These are phyloP conservation scores for Himalopsyche kuldschensis DNA, from an alignment of 2,888 invertebrate genomes.

Conservation along the genomic window DNA sequence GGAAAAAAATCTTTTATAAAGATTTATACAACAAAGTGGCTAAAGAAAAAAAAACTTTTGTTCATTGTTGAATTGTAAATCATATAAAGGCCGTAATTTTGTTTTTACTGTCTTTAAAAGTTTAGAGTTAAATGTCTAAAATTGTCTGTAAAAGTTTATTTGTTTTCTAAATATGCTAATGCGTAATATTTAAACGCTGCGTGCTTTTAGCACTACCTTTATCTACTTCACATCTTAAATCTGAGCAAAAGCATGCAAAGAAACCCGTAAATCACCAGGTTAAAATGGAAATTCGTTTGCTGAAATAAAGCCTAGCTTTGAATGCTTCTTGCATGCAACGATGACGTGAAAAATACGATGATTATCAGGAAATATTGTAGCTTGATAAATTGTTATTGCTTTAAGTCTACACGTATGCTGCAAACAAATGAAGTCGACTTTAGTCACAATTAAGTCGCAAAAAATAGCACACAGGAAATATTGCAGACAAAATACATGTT, in stretches of 20 bases:
- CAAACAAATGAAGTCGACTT: background rate
- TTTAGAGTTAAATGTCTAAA: background rate
- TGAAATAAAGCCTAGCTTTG: conserved; percentile 20
- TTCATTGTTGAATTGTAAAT: background rate
- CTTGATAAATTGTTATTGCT: conserved; percentile 34
- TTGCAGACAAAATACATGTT: background rate
- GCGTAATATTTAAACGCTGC: conserved; percentile 10
- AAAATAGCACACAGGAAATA: background rate
- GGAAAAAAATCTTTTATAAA: no score
- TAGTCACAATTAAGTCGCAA: background rate
- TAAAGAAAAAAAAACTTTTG: no score
- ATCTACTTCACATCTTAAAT: conserved; percentile 13
- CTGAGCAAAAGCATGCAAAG: conserved; percentile 17
- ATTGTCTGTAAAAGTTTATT: conserved; percentile 1
- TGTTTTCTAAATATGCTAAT: conserved; percentile 6
- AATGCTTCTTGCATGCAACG: conserved; percentile 26
- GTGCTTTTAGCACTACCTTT: background rate
- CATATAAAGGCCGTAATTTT: background rate
- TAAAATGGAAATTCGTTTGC: conserved; percentile 35
- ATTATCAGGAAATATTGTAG: conserved; percentile 23
- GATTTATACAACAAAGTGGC: no score
- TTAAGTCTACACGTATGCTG: background rate
- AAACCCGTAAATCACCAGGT: conserved; percentile 29
- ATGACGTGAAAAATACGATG: conserved; percentile 38
- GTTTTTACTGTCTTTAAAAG: background rate